Conservation (phyloP, 2,888 invertebrate species). For the Halocaridina rubra region DNA sequence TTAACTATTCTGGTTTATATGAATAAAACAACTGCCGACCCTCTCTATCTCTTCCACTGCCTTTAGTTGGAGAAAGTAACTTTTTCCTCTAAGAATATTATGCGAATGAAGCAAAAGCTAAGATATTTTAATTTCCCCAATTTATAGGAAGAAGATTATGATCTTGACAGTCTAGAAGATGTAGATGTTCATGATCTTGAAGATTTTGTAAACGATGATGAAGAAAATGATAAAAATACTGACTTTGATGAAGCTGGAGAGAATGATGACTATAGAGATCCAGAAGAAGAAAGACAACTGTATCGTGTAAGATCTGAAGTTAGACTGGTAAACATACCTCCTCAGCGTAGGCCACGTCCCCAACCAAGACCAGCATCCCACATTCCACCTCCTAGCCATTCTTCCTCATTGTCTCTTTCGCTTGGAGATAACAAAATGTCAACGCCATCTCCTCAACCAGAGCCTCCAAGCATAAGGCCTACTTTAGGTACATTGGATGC, state of each 20-base stretch:
- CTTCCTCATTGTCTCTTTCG: neutral
- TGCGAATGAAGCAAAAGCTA: constrained; percentile 2
- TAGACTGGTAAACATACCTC: constrained; percentile 34
- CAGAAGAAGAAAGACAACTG: neutral
- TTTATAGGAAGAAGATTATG: neutral
- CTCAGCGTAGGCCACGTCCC: constrained; percentile 33
- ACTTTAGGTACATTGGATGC: constrained; percentile 38
- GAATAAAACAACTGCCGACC: too few species aligned
- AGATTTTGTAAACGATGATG: neutral
- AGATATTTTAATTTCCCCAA: constrained; percentile 20
- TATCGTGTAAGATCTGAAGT: neutral
- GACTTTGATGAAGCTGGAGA: neutral
- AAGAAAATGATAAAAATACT: neutral
- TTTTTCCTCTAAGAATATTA: neutral
- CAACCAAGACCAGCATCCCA: constrained; percentile 39
- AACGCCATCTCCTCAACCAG: neutral
- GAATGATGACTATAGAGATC: neutral
- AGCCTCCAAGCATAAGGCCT: neutral
- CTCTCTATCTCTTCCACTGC: too few species aligned
- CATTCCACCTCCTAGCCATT: constrained; percentile 33
- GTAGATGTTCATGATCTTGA: neutral
- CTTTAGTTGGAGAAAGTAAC: neutral
- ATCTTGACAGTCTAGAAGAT: neutral
- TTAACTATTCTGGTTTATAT: too few species aligned
- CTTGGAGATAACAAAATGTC: neutral